Conservation (phyloP, 2,888 invertebrate genomes). For the Sturmia bella region DNA sequence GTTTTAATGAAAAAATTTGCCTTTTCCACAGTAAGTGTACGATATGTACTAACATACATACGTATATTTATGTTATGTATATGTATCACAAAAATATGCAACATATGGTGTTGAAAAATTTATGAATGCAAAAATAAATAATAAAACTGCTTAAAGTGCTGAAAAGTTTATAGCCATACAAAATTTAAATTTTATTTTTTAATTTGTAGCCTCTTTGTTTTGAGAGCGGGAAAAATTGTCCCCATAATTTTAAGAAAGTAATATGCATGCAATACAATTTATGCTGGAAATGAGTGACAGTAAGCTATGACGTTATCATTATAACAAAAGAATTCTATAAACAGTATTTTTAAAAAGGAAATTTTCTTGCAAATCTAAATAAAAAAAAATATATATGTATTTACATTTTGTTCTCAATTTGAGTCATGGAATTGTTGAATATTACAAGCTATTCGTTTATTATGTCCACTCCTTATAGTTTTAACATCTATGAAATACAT, state of each 20-base stretch:
- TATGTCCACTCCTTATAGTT: not conserved
- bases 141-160: constrained; percentile 60
- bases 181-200: constrained; percentile 46
- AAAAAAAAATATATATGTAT: no score
- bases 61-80: not conserved
- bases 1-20: no score
- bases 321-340: not conserved
- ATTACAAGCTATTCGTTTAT: not conserved
- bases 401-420: no score
- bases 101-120: constrained; percentile 61
- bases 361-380: no score
- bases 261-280: not conserved
- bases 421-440: constrained; percentile 29
- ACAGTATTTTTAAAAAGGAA: not conserved
- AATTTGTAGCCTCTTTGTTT: not conserved
- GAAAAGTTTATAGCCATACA: constrained; percentile 57
- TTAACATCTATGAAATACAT: not conserved
- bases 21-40: no score
- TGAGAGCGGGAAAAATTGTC: constrained; percentile 19
- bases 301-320: constrained; percentile 2
- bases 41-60: no score
- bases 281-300: constrained; percentile 33
- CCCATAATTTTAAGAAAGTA: constrained; percentile 18
- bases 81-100: constrained; percentile 42
- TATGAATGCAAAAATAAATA: constrained; percentile 20